Percentiles rank a stretch among this genome's conserved stretches.
Conservation (phyloP, 2,797 vertebrate genomes). For the Pelochelys cantorii region DNA sequence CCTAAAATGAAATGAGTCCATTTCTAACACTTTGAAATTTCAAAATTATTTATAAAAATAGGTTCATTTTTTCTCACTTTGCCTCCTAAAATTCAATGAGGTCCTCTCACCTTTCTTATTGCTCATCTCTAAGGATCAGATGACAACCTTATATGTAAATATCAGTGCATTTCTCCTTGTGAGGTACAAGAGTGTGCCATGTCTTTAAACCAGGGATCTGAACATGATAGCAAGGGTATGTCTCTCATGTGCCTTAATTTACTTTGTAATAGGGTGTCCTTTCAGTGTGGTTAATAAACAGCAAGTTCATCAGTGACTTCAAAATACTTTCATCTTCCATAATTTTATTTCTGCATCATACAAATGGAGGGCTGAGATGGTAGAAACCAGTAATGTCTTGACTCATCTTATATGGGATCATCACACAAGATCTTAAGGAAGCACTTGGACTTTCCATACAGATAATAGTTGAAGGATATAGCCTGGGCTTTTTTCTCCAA, state of each 20-base stretch:
- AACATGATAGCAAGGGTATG: neutral
- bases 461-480: neutral
- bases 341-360: slow-evolving; percentile 57
- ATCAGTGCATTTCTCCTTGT: neutral
- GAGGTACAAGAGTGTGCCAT: neutral
- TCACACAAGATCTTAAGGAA: slow-evolving; percentile 43
- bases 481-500: neutral
- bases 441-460: slow-evolving; percentile 55
- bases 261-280: neutral
- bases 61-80: neutral
- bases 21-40: neutral
- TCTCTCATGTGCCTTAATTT: slow-evolving; percentile 41
- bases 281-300: slow-evolving; percentile 58
- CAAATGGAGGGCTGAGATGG: slow-evolving; percentile 58
- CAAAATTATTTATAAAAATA: neutral
- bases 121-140: neutral
- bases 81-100: neutral
- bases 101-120: neutral
- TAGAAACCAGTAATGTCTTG: slow-evolving; percentile 67
- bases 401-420: slow-evolving; percentile 66
- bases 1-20: neutral
- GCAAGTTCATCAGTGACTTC: slow-evolving; percentile 66
- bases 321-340: slow-evolving; percentile 52
- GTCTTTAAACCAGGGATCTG: neutral
- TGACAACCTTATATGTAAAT: neutral